Evolutionary conservation across 2,797 vertebrate genomes (phyloP), one percentile per base, ranked within the genome.

Genomic region (Oryzias dopingdopingensis): DNA sequence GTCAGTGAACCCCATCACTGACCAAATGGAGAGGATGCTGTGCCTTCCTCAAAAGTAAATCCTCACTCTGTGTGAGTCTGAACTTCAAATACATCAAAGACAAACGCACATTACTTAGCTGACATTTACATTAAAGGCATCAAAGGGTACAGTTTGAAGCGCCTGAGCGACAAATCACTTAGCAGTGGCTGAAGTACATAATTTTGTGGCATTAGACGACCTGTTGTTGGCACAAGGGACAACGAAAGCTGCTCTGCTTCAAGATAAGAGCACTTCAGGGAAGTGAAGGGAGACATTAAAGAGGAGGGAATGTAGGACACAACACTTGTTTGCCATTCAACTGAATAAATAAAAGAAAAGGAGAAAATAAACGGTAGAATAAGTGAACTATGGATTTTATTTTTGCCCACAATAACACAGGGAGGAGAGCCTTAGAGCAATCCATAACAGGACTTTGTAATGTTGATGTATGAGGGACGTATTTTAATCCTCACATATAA

Each of bases 401-500:
- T 59, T n/a, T 49, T 57, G 4, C 52, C 23, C 22, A 50, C 37
- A 42, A 49, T 53, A 59, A 59, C 29, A 58, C 59, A 37, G 37
- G 49, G 4, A 48, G 24, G 32, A 42, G 54, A 22, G 42, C 26
- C 32, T 13, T 48, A 20, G 12, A 15, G 5, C 56, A 49, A 18
- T 12, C 7, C 26, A 62, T 13, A 43, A 17, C 40, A 42, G 15
- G 6, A 46, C 62, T 37, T 22, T n/a, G n/a, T 59, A 45, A 48
- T 49, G n/a, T 50, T 53, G 68, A 70, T 52, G 16, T 52, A 7
- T 52, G 80, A 73, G 40, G 49, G 56, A 76, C 50, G 47, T 16
- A 44, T 52, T 58, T 65, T 61, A 22, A 67, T 68, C 49, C 74
- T 58, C 44, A 37, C 32, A 37, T 37, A 64, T 59, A 37, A 66